These are phyloP conservation scores for Crotalus viridis DNA, from an alignment of 2,113 vertebrate genomes.

Conservation along the genomic window DNA sequence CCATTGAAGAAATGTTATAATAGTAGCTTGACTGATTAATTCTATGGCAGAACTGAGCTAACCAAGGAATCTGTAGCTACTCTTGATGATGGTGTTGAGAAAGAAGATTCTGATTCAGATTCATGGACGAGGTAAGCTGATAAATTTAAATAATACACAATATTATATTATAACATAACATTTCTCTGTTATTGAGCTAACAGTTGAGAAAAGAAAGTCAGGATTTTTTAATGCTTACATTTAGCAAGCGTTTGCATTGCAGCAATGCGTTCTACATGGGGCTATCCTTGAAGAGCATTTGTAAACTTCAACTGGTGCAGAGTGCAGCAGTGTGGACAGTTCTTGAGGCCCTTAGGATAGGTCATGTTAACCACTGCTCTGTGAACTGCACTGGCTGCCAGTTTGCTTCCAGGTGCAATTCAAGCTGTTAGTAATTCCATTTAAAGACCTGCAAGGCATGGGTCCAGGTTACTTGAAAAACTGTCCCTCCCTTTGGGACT, in stretches of 20 bases:
- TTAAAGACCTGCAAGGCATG: not conserved
- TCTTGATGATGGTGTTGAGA: constrained; percentile 81
- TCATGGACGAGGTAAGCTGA: constrained; percentile 75
- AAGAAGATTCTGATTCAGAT: constrained; percentile 65
- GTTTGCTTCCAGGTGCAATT: not conserved
- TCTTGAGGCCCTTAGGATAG: too few relatives aligned
- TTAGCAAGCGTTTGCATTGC: not conserved
- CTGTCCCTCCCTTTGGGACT: not conserved
- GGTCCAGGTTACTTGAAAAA: not conserved
- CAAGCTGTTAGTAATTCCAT: not conserved
- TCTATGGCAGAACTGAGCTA: constrained; percentile 58
- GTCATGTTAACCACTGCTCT: too few relatives aligned
- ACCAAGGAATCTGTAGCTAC: constrained; percentile 73
- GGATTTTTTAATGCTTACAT: not conserved
- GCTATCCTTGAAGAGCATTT: not conserved
- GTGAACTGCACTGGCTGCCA: too few relatives aligned
- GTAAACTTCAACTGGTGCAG: too few relatives aligned
- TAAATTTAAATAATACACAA: not conserved
- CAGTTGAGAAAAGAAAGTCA: constrained; percentile 14
- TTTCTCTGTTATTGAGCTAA: not conserved
- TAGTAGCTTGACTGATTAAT: not conserved
- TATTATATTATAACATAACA: not conserved
- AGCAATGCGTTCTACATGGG: not conserved
- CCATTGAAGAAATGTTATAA: not conserved
- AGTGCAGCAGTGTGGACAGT: too few relatives aligned